Evolutionary conservation across 2,113 vertebrate species (phyloP).

Genomic region (Xiphias gladius): DNA sequence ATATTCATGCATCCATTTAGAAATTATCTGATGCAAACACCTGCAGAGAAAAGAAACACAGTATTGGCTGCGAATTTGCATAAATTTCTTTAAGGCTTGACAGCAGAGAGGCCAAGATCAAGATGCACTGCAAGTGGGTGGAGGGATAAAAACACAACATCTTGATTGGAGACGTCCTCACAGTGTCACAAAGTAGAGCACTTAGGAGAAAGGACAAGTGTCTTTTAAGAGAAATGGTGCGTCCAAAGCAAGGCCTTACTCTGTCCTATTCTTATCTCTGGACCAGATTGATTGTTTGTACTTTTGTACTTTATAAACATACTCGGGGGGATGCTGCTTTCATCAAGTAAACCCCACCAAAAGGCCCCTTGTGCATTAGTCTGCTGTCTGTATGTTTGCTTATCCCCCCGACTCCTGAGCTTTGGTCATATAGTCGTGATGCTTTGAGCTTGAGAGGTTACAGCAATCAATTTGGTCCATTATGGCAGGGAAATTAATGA

Average conservation of each 20-base stretch:
- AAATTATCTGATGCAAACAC: constrained; percentile 76
- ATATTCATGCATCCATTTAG: constrained; percentile 78
- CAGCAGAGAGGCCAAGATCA: constrained; percentile 63
- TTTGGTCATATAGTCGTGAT: constrained; percentile 69
- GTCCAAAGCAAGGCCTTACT: constrained; percentile 59
- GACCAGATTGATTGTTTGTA: constrained; percentile 80
- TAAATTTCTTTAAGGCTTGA: constrained; percentile 67
- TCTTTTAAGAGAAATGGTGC: constrained; percentile 61
- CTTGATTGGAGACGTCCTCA: constrained; percentile 54
- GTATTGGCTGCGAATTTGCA: constrained; percentile 68
- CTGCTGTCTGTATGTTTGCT: constrained; percentile 66
- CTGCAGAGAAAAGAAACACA: constrained; percentile 74
- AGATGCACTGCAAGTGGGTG: constrained; percentile 56
- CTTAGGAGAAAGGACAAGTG: constrained; percentile 60
- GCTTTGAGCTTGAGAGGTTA: constrained; percentile 72
- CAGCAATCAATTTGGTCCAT: constrained; percentile 80
- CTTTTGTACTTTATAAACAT: constrained; percentile 73
- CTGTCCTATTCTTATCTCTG: constrained; percentile 71
- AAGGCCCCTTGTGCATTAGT: constrained; percentile 70
- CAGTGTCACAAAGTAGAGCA: constrained; percentile 66
- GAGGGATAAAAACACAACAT: constrained; percentile 57
- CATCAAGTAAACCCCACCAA: constrained; percentile 70
- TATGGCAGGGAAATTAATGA: constrained; percentile 71
- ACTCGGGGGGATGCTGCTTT: constrained; percentile 66
- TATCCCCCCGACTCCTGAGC: constrained; percentile 63